Base-by-base conservation (phyloP, 30 jellyfish, hydroid and myxozoan genomes). In the Aurelia sp. region DNA sequence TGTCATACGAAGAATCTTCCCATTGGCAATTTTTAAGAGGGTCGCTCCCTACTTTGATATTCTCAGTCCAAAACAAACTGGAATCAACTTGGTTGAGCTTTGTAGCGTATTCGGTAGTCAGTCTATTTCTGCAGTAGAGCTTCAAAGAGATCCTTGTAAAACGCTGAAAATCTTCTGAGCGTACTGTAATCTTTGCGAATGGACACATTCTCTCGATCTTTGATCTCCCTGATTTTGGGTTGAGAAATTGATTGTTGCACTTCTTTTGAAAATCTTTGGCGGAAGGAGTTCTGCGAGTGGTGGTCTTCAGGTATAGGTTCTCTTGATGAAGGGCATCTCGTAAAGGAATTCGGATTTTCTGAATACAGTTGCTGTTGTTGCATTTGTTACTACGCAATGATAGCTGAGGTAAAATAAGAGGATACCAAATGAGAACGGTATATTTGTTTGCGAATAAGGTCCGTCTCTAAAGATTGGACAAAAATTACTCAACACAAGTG, bases 141-240 rank as follows among this genome's bases (percentile, higher is more conserved):
- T 38, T 44, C 19, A 61, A 0, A 12, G 87, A 18, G 15, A 60
- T 48, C 44, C 87, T 33, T 16, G 87, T 31, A 52, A 76, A 59
- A 40, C 6, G 35, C 66, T 21, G 87, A n/a, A 61, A 76, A 57
- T 60, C 17, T 8, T 8, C 5, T 3, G 87, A 21, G 67, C 40
- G 18, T 18, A 76, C 50, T 4, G 16, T 40, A 38, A 76, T 61
- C 24, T 35, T 60, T 20, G 76, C 87, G 44, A 76, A 76, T 11
- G 87, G 87, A 63, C 87, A 76, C 6, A 68, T 17, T 41, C 77
- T 61, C 0, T 76, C 78, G 15, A 76, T 8, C 5, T 76, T 58
- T 41, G 13, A 0, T n/a, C 17, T 59, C 24, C 63, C 33, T 10
- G 77, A 18, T 55, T 4, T 13, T 44, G 55, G 7, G 15, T 44